These are phyloP conservation scores for Planiliza haematocheilus DNA, from an alignment of 2,113 vertebrate species.

Conservation along the genomic window DNA sequence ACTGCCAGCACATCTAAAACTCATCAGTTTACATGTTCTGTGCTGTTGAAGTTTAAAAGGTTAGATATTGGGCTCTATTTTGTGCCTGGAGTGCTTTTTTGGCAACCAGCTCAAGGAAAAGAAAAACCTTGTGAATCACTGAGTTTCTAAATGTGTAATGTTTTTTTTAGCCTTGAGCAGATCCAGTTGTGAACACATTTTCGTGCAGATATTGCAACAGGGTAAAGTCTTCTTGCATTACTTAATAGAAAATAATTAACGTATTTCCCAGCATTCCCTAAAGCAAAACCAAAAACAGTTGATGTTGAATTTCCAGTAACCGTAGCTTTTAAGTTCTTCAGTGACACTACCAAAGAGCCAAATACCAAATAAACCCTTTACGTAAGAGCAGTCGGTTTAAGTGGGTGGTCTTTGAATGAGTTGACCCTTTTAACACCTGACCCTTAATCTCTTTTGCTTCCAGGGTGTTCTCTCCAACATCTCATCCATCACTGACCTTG, in stretches of 20 bases:
- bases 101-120: neutral
- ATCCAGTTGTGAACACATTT: neutral
- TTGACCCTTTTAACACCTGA: too few species aligned
- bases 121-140: neutral
- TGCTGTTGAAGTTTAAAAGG: too few species aligned
- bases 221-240: too few species aligned
- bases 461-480: slow-evolving; percentile 98
- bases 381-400: neutral
- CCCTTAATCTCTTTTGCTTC: neutral
- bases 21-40: neutral
- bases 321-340: too few species aligned
- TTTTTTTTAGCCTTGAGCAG: too few species aligned
- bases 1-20: neutral
- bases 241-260: too few species aligned
- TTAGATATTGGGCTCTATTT: neutral
- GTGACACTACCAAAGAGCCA: too few species aligned
- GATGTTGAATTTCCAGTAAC: too few species aligned
- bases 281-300: too few species aligned
- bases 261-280: too few species aligned
- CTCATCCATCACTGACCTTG: slow-evolving; percentile 97
- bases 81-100: neutral
- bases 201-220: too few species aligned
- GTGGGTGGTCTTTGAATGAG: too few species aligned
- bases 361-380: neutral
- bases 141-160: neutral